Percentiles rank a stretch among this genome's conserved stretches.
Conservation (phyloP, 2,888 invertebrate genomes). For the Bugula neritina region DNA sequence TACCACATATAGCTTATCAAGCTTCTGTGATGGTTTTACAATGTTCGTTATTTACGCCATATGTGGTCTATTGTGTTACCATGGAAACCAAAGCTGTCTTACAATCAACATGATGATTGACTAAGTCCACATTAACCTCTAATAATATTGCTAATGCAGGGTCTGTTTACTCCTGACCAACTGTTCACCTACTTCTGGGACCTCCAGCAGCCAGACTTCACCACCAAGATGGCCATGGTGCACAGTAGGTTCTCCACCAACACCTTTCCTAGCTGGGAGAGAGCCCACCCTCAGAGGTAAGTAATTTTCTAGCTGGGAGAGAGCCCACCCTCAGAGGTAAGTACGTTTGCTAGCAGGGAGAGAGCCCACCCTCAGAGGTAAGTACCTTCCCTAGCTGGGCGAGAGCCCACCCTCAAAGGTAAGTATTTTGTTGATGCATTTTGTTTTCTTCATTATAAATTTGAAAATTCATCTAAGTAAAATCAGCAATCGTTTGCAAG, state of each 20-base stretch:
- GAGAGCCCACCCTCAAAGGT: slow-evolving; percentile 93
- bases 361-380: slow-evolving; percentile 93
- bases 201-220: slow-evolving; percentile 62
- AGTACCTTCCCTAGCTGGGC: slow-evolving; percentile 99
- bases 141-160: slow-evolving; percentile 57
- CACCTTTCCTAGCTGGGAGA: slow-evolving; percentile 98
- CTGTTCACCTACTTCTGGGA: slow-evolving; percentile 72
- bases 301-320: slow-evolving; percentile 92
- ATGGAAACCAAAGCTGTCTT: too few species aligned
- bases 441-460: too few species aligned
- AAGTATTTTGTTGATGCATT: too few species aligned
- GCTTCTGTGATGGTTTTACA: too few species aligned
- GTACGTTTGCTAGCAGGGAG: slow-evolving; percentile 99
- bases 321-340: slow-evolving; percentile 95
- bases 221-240: slow-evolving; percentile 89
- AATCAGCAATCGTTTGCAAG: too few species aligned
- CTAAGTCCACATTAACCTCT: too few species aligned
- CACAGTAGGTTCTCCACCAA: slow-evolving; percentile 98
- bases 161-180: slow-evolving; percentile 90
- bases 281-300: slow-evolving; percentile 92
- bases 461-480: too few species aligned
- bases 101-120: too few species aligned
- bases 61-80: too few species aligned
- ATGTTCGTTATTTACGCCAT: too few species aligned
- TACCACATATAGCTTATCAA: too few species aligned